Percentiles rank a stretch among this genome's conserved stretches.
phyloP scores from a whole-genome alignment of 2,113 vertebrate species.

The Terrapene triunguis region DNA sequence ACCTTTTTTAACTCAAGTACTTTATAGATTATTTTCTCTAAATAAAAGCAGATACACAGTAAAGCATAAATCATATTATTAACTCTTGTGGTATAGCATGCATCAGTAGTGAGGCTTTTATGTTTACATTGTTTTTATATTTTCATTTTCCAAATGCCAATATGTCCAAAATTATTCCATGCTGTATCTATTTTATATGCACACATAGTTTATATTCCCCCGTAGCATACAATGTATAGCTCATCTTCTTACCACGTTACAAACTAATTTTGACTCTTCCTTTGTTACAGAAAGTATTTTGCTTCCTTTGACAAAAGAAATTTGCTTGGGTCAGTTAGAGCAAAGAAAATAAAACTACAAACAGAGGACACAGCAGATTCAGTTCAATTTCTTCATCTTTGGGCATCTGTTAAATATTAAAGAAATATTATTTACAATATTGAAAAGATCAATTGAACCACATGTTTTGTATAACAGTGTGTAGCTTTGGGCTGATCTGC shows the following conservation, averaged over 20 bases:
- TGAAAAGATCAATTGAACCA: background rate
- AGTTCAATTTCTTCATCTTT: background rate
- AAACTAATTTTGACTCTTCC: background rate
- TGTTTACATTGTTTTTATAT: background rate
- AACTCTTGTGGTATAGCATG: background rate
- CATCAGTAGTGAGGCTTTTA: background rate
- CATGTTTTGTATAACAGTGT: background rate
- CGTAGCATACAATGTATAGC: background rate
- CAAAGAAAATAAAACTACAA: background rate
- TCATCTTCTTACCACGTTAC: background rate
- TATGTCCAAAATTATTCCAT: background rate
- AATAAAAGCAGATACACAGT: background rate
- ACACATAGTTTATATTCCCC: background rate
- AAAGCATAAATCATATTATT: background rate
- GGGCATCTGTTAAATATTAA: background rate
- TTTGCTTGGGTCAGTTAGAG: background rate
- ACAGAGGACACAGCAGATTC: background rate
- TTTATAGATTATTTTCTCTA: background rate
- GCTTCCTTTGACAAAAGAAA: background rate
- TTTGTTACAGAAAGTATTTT: background rate
- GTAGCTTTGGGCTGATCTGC: background rate
- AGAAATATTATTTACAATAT: background rate
- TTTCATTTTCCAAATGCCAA: background rate
- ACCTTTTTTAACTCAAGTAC: background rate
- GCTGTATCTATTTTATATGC: background rate